Evolutionary conservation across 1,140 invertebrate species (phyloP).

Genomic region (Monomorium pharaonis): DNA sequence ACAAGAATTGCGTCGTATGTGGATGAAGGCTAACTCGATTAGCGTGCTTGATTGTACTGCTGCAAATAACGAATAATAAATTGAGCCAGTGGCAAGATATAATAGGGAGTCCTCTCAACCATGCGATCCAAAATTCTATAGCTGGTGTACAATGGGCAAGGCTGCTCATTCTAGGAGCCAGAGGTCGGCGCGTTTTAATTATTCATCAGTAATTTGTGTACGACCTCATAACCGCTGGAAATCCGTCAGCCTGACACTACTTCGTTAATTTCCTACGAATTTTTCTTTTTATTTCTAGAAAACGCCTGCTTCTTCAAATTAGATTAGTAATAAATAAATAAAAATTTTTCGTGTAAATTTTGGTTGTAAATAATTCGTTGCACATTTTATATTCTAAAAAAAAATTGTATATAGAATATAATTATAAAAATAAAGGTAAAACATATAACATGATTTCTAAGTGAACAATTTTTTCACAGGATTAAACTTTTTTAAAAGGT

Average conservation of each 20-base stretch:
- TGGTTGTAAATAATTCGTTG: too few species aligned
- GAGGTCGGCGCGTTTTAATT: slow-evolving; percentile 21
- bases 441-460: neutral
- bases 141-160: neutral
- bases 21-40: slow-evolving; percentile 60
- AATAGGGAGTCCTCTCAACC: slow-evolving; percentile 33
- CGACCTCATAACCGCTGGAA: neutral
- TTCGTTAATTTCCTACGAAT: neutral
- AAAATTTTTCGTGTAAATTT: neutral
- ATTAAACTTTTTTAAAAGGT: neutral
- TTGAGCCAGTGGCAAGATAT: slow-evolving; percentile 36
- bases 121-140: slow-evolving; percentile 55
- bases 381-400: too few species aligned
- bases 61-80: slow-evolving; percentile 49
- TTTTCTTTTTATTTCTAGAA: neutral
- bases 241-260: neutral
- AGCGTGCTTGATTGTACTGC: slow-evolving; percentile 52
- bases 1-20: slow-evolving; percentile 1
- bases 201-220: slow-evolving; percentile 23
- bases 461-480: neutral
- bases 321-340: neutral
- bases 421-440: neutral
- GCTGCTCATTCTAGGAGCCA: slow-evolving; percentile 10
- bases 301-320: neutral
- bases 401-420: neutral